Evolutionary conservation across 2,888 invertebrate species (phyloP), one percentile per base, ranked within the genome.

Genomic region (Alcis repandata): DNA sequence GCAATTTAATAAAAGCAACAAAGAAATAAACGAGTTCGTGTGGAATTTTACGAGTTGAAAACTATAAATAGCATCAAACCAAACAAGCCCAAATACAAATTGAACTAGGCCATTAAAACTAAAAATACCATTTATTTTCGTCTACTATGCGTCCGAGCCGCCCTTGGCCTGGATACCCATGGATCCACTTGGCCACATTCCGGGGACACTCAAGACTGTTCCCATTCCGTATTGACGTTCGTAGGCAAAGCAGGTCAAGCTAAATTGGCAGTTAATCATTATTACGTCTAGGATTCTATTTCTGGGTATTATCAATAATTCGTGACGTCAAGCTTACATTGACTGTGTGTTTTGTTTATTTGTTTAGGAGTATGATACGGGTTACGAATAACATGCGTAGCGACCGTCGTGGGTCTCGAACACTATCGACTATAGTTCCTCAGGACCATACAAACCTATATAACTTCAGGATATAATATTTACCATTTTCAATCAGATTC

Each of bases 121-220:
- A 15, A 57, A 56, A 59, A 54, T 45, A 36, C 32, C 19, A 40
- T 56, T 56, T 53, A 49, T 63, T 67, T 54, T 60, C 45, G 32
- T 36, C 40, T 17, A 52, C 49, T 66, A 59, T 59, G 61, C 64
- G 72, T 68, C 51, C 33, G 63, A 62, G 49, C 64, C 53, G 72
- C 38, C 81, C 81, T 78, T 82, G 82, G 75, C 79, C 77, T 69
- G 72, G 71, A 77, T 76, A 73, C 61, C 58, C 59, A 62, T 59
- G 40, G 46, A 54, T 54, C 53, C 43, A 59, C 40, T 54, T 46
- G 19, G 71, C 76, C 75, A 70, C 70, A 60, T 67, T 66, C 59
- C 60, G 48, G 54, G 77, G 77, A 59, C 74, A 63, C 51, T 67
- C 46, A 11, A 70, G 61, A 63, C 64, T 56, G 32, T 49, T 32